A percentile compares a stretch with the other conserved stretches of the same genome.
These are phyloP conservation scores for Drusus annulatus DNA, from an alignment of 1,140 invertebrate species.

Conservation along the genomic window DNA sequence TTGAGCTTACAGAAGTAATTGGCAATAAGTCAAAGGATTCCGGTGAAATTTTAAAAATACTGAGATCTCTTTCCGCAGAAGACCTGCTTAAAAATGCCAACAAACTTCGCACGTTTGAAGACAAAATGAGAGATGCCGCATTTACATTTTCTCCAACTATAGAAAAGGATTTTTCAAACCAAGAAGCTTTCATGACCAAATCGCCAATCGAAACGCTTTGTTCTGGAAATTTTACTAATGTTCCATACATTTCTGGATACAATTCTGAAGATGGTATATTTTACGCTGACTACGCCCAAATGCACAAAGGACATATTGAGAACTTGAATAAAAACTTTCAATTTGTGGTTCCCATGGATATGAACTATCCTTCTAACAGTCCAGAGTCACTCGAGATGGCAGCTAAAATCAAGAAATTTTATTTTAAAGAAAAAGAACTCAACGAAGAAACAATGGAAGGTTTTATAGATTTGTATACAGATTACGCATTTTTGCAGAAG, in stretches of 20 bases:
- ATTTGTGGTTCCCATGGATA: conserved; percentile 63
- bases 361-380: conserved; percentile 63
- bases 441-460: conserved; percentile 60
- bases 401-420: conserved; percentile 63
- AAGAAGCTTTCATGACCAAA: conserved; percentile 64
- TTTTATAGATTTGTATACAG: conserved; percentile 64
- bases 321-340: conserved; percentile 63
- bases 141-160: conserved; percentile 62
- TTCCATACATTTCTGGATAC: conserved; percentile 65
- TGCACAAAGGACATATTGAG: conserved; percentile 48
- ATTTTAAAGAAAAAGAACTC: conserved; percentile 63
- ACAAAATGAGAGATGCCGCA: conserved; percentile 50
- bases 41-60: conserved; percentile 64
- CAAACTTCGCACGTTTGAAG: conserved; percentile 57
- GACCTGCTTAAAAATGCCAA: conserved; percentile 63
- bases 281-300: conserved; percentile 8
- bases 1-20: conserved; percentile 61
- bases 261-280: conserved; percentile 61
- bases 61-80: conserved; percentile 62
- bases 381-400: conserved; percentile 62
- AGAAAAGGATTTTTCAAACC: conserved; percentile 66
- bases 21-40: conserved; percentile 63
- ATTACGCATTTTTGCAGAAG: conserved; percentile 63
- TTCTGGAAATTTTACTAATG: conserved; percentile 63
- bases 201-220: conserved; percentile 62